Percentiles rank a stretch among this genome's conserved stretches.
These are phyloP conservation scores for Montipora capitata DNA, from an alignment of 92 coral and sea anemone species.

Conservation along the genomic window DNA sequence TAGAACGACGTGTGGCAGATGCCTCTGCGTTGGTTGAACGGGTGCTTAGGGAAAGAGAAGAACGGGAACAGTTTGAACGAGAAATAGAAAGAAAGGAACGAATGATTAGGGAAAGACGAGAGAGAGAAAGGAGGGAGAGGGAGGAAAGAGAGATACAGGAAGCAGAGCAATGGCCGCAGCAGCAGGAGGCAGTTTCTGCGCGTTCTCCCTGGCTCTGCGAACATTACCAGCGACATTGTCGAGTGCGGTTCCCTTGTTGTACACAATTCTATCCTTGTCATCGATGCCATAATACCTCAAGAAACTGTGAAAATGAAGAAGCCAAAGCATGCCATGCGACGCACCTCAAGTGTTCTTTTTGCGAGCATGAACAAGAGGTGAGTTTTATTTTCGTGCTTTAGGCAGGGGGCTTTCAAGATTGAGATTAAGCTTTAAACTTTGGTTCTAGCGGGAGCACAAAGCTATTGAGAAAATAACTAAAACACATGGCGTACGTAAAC, in stretches of 20 bases:
- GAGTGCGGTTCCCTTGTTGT: slow-evolving; percentile 84
- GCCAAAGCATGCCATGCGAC: slow-evolving; percentile 77
- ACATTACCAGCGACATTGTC: slow-evolving; percentile 86
- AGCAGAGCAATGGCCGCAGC: slow-evolving; percentile 18
- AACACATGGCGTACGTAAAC: too few species aligned
- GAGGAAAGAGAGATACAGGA: slow-evolving; percentile 20
- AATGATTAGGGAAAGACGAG: slow-evolving; percentile 22
- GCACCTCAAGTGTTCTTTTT: slow-evolving; percentile 66
- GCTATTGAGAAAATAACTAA: too few species aligned
- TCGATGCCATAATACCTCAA: slow-evolving; percentile 89
- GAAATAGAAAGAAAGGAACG: slow-evolving; percentile 25
- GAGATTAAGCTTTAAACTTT: too few species aligned
- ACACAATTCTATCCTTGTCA: slow-evolving; percentile 79
- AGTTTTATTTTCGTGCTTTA: not conserved
- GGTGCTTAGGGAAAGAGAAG: slow-evolving; percentile 29
- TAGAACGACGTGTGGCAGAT: slow-evolving; percentile 39
- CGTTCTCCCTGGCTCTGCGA: slow-evolving; percentile 72
- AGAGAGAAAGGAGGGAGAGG: slow-evolving; percentile 6
- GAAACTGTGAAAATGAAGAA: slow-evolving; percentile 64
- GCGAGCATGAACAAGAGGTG: slow-evolving; percentile 78
- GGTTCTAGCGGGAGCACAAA: too few species aligned
- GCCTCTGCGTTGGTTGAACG: slow-evolving; percentile 56
- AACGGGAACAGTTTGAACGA: slow-evolving; percentile 24
- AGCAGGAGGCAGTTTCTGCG: not conserved
- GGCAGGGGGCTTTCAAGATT: too few species aligned